Evolutionary conservation across 2,888 invertebrate genomes (phyloP).

Genomic region (Eupithecia dodoneata): DNA sequence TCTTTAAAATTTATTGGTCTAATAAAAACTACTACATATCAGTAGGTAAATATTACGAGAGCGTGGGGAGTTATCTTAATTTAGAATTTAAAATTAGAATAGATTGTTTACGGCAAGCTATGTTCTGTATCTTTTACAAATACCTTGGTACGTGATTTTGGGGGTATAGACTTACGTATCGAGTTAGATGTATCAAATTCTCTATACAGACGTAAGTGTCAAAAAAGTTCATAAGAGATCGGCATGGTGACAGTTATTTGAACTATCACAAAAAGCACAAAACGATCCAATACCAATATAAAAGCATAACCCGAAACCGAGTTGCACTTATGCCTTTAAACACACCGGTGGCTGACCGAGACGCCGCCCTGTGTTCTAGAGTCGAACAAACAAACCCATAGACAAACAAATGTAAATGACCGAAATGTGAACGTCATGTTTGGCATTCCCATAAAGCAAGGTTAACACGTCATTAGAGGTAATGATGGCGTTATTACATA

Average conservation of each 20-base stretch:
- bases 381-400: conserved; percentile 79
- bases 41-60: conserved; percentile 47
- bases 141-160: conserved; percentile 16
- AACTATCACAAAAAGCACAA: conserved; percentile 54
- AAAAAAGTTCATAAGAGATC: conserved; percentile 19
- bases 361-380: conserved; percentile 83
- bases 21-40: conserved; percentile 53
- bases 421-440: conserved; percentile 84
- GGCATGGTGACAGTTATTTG: conserved; percentile 27
- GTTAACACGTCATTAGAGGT: conserved; percentile 84
- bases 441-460: conserved; percentile 84
- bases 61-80: conserved; percentile 47
- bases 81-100: conserved; percentile 44
- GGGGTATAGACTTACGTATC: conserved; percentile 12
- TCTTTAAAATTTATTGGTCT: conserved; percentile 57
- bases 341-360: conserved; percentile 73
- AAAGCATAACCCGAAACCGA: conserved; percentile 71
- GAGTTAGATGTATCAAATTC: conserved; percentile 16
- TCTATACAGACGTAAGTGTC: conserved; percentile 6
- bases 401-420: conserved; percentile 84
- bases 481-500: conserved; percentile 82
- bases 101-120: conserved; percentile 38
- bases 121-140: conserved; percentile 31
- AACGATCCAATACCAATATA: conserved; percentile 52
- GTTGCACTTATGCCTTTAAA: conserved; percentile 71